These are phyloP conservation scores for Plecotus auritus DNA, from an alignment of 2,113 vertebrate genomes.

Conservation along the genomic window DNA sequence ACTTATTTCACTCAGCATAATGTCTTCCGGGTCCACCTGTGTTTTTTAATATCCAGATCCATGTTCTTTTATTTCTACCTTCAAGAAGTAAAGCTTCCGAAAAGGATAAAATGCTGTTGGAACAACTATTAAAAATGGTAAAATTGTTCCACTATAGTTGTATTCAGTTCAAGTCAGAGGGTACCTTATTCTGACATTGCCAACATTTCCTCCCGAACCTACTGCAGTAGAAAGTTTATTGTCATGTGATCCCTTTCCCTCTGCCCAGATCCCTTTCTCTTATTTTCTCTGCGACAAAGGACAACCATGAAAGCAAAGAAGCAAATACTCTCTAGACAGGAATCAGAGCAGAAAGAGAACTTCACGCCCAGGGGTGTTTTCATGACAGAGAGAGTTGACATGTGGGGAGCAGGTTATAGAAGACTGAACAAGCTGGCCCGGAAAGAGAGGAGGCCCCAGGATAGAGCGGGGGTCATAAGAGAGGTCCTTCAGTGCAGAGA, in stretches of 20 bases:
- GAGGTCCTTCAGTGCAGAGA: not conserved
- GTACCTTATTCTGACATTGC: not conserved
- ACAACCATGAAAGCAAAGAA: not conserved
- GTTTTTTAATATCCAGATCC: not conserved
- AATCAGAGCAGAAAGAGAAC: slow-evolving; percentile 44
- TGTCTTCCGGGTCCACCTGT: not conserved
- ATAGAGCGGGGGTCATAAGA: not conserved
- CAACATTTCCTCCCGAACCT: not conserved
- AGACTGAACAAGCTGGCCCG: not conserved
- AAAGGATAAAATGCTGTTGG: not conserved
- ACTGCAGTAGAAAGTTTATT: not conserved
- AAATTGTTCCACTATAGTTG: not conserved
- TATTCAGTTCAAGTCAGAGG: not conserved
- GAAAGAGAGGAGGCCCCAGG: not conserved
- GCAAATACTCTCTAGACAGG: slow-evolving; percentile 8
- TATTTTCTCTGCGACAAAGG: slow-evolving; percentile 24
- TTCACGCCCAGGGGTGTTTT: slow-evolving; percentile 26
- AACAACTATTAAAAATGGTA: not conserved
- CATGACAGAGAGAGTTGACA: not conserved
- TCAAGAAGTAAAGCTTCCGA: not conserved
- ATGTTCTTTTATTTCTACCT: not conserved
- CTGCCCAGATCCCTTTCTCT: not conserved
- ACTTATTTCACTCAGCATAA: not conserved
- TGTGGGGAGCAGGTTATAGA: not conserved
- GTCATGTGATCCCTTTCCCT: not conserved